Base-by-base conservation (phyloP, 2,797 vertebrate genomes). In the Gadopsis bispinosus region DNA sequence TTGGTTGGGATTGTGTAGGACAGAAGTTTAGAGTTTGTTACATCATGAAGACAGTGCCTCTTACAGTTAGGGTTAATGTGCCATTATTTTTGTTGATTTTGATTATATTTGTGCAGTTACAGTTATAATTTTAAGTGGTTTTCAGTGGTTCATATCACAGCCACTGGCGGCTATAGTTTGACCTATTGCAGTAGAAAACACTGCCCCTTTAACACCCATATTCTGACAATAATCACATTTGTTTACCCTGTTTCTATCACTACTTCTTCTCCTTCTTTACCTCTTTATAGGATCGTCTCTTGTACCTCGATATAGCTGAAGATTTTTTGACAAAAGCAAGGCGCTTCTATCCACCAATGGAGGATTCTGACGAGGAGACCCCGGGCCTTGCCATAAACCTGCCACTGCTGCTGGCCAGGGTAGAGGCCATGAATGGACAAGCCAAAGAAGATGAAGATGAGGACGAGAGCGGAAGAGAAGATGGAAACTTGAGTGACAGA, bases 241-340 rank as follows among this genome's bases (percentile, higher is more conserved):
- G 5, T 1, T 50, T 54, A 56, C 0, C 0, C 16, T n/a, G 53
- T 35, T 26, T 47, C 50, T 58, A 22, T 50, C 31, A 8, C 22
- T 35, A 53, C 4, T 50, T 51, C 51, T 0, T 58, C 73, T 69
- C 29, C 29, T 6, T 26, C 58, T 65, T 19, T 50, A 17, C 43
- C 16, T 69, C 3, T 33, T 73, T 19, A 26, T 83, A 97, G 96
- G 96, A 97, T 72, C 94, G 95, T 8, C 94, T 97, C 72, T 80
- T 97, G 55, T 95, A 96, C 64, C 91, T 97, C 6, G 96, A 97
- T 1, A 93, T 93, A 5, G 96, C 93, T 7, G 95, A 96, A 0
- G 96, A 97, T 71, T 96, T 97, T 79, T 14, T 96, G 71, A 89
- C 92, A 0, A 96, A 95, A 60, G 96, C 96, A 0, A 95, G 77